Conservation (phyloP, 2,888 invertebrate species). For the Caenorhabditis afra region DNA sequence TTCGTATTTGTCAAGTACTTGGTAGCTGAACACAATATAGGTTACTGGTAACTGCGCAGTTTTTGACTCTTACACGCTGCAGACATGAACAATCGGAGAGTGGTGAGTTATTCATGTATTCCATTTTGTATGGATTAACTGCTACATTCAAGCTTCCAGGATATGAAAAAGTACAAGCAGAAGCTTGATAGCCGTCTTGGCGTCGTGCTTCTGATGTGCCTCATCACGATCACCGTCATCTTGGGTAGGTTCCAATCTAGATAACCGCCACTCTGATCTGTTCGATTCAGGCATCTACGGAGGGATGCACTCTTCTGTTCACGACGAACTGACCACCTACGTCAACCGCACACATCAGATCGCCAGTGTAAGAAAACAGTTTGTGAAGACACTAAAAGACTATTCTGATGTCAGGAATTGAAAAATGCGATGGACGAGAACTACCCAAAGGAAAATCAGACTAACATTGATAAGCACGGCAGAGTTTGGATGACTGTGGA, state of each 20-base stretch:
- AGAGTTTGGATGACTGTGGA: slow-evolving; percentile 70
- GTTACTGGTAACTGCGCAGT: slow-evolving; percentile 24
- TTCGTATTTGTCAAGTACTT: slow-evolving; percentile 27
- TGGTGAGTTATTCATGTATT: slow-evolving; percentile 30
- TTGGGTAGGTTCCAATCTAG: slow-evolving; percentile 48
- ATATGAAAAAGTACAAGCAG: slow-evolving; percentile 75
- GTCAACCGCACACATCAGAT: slow-evolving; percentile 73
- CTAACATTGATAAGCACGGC: slow-evolving; percentile 58
- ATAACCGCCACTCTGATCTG: neutral
- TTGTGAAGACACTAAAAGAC: neutral
- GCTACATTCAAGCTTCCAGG: slow-evolving; percentile 66
- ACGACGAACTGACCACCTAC: slow-evolving; percentile 70
- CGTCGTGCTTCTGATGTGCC: slow-evolving; percentile 67
- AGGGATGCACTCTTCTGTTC: slow-evolving; percentile 70
- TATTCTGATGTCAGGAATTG: slow-evolving; percentile 55
- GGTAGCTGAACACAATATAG: slow-evolving; percentile 56
- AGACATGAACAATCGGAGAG: slow-evolving; percentile 33
- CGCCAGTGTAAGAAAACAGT: slow-evolving; percentile 52
- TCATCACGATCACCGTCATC: slow-evolving; percentile 72
- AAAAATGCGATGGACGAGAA: slow-evolving; percentile 70
- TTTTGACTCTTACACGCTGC: slow-evolving; percentile 9
- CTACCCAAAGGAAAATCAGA: slow-evolving; percentile 66
- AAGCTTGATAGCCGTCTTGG: slow-evolving; percentile 76
- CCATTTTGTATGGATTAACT: too few relatives aligned
- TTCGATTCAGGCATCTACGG: slow-evolving; percentile 68